Evolutionary conservation across 2,113 vertebrate species (phyloP).

Genomic region (Ornithorhynchus anatinus): DNA sequence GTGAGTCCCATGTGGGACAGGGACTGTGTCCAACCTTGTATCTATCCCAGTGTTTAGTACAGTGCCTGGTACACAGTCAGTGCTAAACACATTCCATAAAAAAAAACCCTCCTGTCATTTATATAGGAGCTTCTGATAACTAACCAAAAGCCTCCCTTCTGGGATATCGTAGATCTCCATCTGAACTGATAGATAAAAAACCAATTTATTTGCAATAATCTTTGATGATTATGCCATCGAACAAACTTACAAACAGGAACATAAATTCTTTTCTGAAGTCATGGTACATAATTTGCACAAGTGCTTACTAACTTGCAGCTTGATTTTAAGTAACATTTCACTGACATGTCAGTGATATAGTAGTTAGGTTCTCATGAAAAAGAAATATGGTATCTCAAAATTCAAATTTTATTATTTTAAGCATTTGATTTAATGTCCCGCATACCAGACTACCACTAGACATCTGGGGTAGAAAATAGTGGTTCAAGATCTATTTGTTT

Average conservation of each 20-base stretch:
- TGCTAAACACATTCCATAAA: too few species aligned
- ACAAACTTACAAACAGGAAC: background rate
- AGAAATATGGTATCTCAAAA: slow-evolving; percentile 21
- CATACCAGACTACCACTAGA: slow-evolving; percentile 26
- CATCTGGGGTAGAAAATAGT: background rate
- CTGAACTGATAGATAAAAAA: background rate
- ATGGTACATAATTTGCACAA: slow-evolving; percentile 18
- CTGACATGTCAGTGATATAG: background rate
- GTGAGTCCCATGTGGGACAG: too few species aligned
- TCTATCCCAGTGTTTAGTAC: too few species aligned
- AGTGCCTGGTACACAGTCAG: too few species aligned
- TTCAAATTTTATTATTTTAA: slow-evolving; percentile 41
- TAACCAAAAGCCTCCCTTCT: too few species aligned
- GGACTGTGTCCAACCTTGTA: too few species aligned
- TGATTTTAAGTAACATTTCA: slow-evolving; percentile 25
- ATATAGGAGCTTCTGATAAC: too few species aligned
- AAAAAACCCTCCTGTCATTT: too few species aligned
- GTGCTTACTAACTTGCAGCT: slow-evolving; percentile 13
- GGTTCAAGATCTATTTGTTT: slow-evolving; percentile 39
- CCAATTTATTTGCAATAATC: background rate
- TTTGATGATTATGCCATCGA: background rate
- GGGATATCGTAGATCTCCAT: too few species aligned
- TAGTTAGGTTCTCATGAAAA: slow-evolving; percentile 53
- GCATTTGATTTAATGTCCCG: slow-evolving; percentile 40
- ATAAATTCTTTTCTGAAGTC: background rate